phyloP scores from a whole-genome alignment of 2,113 vertebrate species.

The Heptranchias perlo region DNA sequence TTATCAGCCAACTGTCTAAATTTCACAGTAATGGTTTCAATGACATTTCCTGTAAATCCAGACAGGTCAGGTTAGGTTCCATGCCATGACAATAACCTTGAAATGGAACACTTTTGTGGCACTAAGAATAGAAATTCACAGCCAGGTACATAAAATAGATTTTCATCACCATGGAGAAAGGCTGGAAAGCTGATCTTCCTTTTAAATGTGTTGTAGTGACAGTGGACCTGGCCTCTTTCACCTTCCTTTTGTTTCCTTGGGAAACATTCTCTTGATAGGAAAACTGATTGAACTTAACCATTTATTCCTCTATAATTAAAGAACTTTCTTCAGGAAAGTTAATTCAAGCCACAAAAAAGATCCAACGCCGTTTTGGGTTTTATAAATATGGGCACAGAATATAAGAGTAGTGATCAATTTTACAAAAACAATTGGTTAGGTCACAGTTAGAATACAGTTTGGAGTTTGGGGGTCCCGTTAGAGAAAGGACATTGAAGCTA shows the following conservation, averaged over 20 bases:
- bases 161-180: constrained; percentile 20
- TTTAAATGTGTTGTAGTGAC: constrained; percentile 17
- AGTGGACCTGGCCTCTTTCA: constrained; percentile 15
- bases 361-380: background rate
- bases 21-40: background rate
- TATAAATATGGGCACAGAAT: background rate
- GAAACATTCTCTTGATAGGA: background rate
- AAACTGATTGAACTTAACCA: background rate
- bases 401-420: background rate
- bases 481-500: background rate
- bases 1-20: background rate
- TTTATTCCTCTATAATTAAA: background rate
- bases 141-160: background rate
- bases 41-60: constrained; percentile 10
- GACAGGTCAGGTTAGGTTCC: constrained; percentile 6
- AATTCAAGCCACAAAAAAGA: background rate
- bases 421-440: background rate
- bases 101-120: constrained; percentile 10
- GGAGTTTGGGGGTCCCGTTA: background rate
- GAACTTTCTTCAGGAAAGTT: background rate
- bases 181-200: constrained; percentile 14
- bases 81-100: background rate
- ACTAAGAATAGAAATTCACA: background rate
- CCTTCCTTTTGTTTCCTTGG: background rate
- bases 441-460: background rate